Percentiles rank a stretch among this genome's conserved stretches.
These are phyloP conservation scores for Echinarachnius parma DNA, from an alignment of 53 echinoderm and acorn worm species.

Conservation along the genomic window DNA sequence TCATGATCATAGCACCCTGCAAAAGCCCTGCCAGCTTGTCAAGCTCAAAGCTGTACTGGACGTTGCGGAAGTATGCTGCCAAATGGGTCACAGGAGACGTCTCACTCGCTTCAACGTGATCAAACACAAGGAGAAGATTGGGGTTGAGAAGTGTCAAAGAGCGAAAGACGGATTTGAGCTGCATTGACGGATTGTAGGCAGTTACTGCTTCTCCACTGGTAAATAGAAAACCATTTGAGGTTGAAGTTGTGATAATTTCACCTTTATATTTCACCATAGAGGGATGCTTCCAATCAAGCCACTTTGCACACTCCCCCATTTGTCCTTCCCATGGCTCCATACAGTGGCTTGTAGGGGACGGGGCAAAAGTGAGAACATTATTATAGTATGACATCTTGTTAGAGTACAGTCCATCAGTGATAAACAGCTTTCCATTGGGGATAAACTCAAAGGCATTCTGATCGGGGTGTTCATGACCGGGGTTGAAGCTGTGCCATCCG, in stretches of 20 bases:
- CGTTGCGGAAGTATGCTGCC: slow-evolving; percentile 86
- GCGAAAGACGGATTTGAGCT: slow-evolving; percentile 79
- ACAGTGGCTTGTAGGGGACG: slow-evolving; percentile 80
- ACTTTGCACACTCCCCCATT: slow-evolving; percentile 90
- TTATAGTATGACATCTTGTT: slow-evolving; percentile 81
- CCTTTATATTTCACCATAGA: slow-evolving; percentile 57
- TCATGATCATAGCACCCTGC: slow-evolving; percentile 67
- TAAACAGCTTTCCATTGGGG: slow-evolving; percentile 75
- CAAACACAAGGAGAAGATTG: slow-evolving; percentile 71
- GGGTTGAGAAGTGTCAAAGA: slow-evolving; percentile 69
- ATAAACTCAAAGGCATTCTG: slow-evolving; percentile 96
- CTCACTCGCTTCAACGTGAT: slow-evolving; percentile 67
- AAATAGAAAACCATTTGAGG: slow-evolving; percentile 58
- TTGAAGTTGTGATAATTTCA: slow-evolving; percentile 64
- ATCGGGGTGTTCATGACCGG: slow-evolving; percentile 98
- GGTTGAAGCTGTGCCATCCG: slow-evolving; percentile 92
- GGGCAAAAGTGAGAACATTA: slow-evolving; percentile 78
- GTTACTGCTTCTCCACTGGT: slow-evolving; percentile 71
- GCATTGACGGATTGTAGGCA: slow-evolving; percentile 72
- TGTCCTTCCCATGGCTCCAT: slow-evolving; percentile 94
- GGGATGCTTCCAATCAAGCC: slow-evolving; percentile 74
- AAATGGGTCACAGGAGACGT: slow-evolving; percentile 67
- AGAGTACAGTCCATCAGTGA: slow-evolving; percentile 92
- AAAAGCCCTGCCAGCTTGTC: slow-evolving; percentile 47
- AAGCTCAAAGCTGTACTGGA: slow-evolving; percentile 63